Evolutionary conservation across 92 coral and sea anemone species (phyloP).

Genomic region (Virgularia gustaviana): DNA sequence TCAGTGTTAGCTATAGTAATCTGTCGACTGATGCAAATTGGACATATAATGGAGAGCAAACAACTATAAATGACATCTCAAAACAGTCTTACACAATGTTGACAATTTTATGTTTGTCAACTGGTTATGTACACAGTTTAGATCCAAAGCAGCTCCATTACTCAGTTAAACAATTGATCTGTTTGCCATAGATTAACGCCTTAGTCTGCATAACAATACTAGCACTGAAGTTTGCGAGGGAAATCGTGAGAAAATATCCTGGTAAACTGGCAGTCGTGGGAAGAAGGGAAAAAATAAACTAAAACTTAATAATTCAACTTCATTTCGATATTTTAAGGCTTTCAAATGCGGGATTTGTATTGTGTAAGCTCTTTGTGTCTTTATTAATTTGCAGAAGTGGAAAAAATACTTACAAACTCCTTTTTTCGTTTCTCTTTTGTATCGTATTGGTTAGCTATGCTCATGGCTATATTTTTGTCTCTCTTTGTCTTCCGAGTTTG

Average conservation of each 20-base stretch:
- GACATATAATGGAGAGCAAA: neutral
- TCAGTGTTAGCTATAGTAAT: too few relatives aligned
- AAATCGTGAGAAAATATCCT: too few relatives aligned
- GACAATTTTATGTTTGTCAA: conserved; percentile 1
- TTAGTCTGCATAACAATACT: too few relatives aligned
- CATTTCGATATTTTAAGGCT: too few relatives aligned
- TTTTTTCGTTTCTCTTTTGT: conserved; percentile 69
- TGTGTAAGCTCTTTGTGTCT: too few relatives aligned
- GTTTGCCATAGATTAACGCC: too few relatives aligned
- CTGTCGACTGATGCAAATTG: neutral
- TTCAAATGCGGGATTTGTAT: too few relatives aligned
- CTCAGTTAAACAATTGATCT: too few relatives aligned
- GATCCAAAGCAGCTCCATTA: neutral
- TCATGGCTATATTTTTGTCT: conserved; percentile 25
- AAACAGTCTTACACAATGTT: neutral
- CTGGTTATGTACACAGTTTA: neutral
- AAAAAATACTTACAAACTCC: conserved; percentile 24
- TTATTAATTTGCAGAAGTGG: neutral
- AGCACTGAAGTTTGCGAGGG: too few relatives aligned
- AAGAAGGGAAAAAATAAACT: too few relatives aligned
- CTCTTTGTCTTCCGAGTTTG: conserved; percentile 55
- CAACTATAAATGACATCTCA: neutral
- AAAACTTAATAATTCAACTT: too few relatives aligned
- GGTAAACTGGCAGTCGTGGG: too few relatives aligned
- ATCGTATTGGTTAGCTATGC: conserved; percentile 64